Percentiles rank a stretch among this genome's conserved stretches.
Conservation (phyloP, 2,113 vertebrate genomes). For the Bothrops jararaca region DNA sequence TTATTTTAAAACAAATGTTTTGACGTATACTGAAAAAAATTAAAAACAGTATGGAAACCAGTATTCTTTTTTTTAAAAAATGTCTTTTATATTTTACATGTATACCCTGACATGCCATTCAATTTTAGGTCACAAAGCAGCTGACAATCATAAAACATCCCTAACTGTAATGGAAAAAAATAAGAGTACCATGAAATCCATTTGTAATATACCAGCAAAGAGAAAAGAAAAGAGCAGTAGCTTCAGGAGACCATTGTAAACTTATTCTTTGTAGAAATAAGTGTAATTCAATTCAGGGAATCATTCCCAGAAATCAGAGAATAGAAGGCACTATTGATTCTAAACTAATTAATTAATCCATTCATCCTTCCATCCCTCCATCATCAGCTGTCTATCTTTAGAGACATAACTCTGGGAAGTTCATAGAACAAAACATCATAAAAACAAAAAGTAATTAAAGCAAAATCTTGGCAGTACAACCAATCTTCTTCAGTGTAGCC, state of each 20-base stretch:
- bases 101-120: neutral
- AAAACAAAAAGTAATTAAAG: neutral
- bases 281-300: neutral
- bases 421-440: neutral
- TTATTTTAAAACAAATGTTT: neutral
- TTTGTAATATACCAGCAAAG: neutral
- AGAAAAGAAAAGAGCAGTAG: neutral
- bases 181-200: neutral
- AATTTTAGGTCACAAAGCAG: neutral
- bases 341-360: neutral
- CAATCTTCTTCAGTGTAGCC: neutral
- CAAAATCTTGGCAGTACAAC: neutral
- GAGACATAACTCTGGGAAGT: neutral
- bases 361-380: neutral
- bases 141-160: neutral
- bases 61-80: neutral
- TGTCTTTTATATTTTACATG: neutral
- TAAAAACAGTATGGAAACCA: constrained; percentile 9
- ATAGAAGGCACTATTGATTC: neutral
- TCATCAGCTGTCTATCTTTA: neutral
- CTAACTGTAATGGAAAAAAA: neutral
- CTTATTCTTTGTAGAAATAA: neutral
- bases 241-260: neutral
- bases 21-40: neutral
- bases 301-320: neutral